phyloP scores from a whole-genome alignment of 2,888 invertebrate genomes.

The Brachyptera risi region DNA sequence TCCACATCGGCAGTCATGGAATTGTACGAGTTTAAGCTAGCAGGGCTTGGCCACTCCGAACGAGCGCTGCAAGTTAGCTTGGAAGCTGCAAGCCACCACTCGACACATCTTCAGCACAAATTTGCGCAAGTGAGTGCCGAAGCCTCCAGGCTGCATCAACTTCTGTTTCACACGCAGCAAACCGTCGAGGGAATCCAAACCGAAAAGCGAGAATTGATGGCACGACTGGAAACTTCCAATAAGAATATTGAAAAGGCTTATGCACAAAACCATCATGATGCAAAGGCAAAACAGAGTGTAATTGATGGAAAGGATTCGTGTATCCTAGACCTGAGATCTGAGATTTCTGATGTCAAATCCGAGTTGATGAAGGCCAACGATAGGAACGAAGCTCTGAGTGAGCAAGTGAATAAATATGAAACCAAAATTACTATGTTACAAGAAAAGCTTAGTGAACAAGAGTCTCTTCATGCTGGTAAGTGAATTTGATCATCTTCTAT shows the following conservation, averaged over 20 bases:
- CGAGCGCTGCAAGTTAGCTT: constrained; percentile 47
- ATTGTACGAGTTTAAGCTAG: constrained; percentile 60
- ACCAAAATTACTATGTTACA: too few species aligned
- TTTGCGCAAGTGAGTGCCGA: constrained; percentile 48
- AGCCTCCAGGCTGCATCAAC: constrained; percentile 49
- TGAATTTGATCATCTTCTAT: too few species aligned
- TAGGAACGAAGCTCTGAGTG: too few species aligned
- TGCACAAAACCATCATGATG: too few species aligned
- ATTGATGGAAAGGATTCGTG: constrained; percentile 49
- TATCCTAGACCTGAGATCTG: too few species aligned
- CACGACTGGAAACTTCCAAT: constrained; percentile 20
- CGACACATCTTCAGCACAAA: constrained; percentile 50
- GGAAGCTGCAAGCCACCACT: constrained; percentile 50
- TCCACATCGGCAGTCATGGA: constrained; percentile 68
- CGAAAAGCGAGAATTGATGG: constrained; percentile 37
- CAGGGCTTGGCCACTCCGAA: constrained; percentile 51
- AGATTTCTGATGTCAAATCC: too few species aligned
- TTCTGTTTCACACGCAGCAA: constrained; percentile 49
- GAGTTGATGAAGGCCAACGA: too few species aligned
- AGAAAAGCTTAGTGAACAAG: too few species aligned
- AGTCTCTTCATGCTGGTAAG: too few species aligned
- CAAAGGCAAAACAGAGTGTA: too few species aligned
- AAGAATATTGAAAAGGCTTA: too few species aligned
- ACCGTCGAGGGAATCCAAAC: constrained; percentile 46
- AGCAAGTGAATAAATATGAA: too few species aligned